Conservation (phyloP, 2,113 vertebrate species). For the Labeo catla region DNA sequence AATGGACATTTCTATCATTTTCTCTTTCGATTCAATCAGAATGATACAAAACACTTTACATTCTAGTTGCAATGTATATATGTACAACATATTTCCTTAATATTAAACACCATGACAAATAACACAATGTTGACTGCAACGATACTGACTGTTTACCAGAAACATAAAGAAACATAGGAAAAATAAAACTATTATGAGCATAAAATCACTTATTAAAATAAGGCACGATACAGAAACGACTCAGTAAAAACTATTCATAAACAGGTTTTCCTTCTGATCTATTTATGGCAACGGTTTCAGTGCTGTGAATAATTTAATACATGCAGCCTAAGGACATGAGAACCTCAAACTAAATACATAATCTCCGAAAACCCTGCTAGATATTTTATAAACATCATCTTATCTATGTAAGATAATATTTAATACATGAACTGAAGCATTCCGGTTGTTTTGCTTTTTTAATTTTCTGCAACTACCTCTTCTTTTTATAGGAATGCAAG, state of each 20-base stretch:
- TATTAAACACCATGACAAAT: too few relatives aligned
- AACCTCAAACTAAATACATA: slow-evolving; percentile 59
- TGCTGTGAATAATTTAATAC: slow-evolving; percentile 73
- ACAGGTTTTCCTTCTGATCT: slow-evolving; percentile 64
- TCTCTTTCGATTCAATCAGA: neutral
- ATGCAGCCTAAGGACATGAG: slow-evolving; percentile 64
- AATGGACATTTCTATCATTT: neutral
- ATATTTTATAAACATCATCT: slow-evolving; percentile 2
- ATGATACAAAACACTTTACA: neutral
- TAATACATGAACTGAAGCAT: neutral
- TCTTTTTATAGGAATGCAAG: slow-evolving; percentile 63
- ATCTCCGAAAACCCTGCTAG: slow-evolving; percentile 5
- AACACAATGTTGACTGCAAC: too few relatives aligned
- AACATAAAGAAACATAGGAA: neutral
- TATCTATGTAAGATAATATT: neutral
- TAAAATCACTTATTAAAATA: neutral
- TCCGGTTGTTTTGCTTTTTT: neutral
- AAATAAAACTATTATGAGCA: neutral
- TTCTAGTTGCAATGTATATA: neutral
- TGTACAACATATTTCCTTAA: too few relatives aligned
- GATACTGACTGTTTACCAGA: neutral
- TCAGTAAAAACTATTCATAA: slow-evolving; percentile 33
- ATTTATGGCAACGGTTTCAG: slow-evolving; percentile 68
- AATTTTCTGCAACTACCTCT: slow-evolving; percentile 69
- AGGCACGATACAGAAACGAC: neutral